These are phyloP conservation scores for Hiodon alosoides DNA, from an alignment of 2,113 vertebrate genomes.

Conservation along the genomic window DNA sequence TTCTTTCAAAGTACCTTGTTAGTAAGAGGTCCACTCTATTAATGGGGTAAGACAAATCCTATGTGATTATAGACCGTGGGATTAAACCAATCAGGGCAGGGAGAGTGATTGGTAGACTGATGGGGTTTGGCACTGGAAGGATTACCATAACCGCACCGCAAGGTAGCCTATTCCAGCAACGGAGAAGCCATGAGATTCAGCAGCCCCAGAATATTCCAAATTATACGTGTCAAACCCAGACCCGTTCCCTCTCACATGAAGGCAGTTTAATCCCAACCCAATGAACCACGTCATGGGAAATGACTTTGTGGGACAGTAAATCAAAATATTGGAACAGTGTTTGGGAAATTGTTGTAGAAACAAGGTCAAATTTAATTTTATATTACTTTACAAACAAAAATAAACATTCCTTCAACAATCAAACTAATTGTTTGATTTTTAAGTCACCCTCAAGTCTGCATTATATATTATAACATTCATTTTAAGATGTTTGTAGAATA, in stretches of 20 bases:
- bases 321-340: too few species aligned
- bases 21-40: background rate
- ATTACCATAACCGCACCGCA: slow-evolving; percentile 31
- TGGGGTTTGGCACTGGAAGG: slow-evolving; percentile 9
- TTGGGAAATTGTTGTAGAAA: too few species aligned
- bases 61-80: background rate
- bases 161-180: slow-evolving; percentile 30
- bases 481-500: too few species aligned
- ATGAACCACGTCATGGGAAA: background rate
- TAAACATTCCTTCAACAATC: too few species aligned
- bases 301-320: background rate
- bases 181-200: background rate
- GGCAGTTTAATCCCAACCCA: slow-evolving; percentile 32
- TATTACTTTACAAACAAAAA: too few species aligned
- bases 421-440: too few species aligned
- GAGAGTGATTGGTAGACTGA: background rate
- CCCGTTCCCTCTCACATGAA: background rate
- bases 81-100: background rate
- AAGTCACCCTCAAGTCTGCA: too few species aligned
- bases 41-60: too few species aligned
- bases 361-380: too few species aligned
- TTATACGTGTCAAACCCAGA: slow-evolving; percentile 33
- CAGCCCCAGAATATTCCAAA: slow-evolving; percentile 39
- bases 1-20: background rate
- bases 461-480: too few species aligned